These are phyloP conservation scores for Tamandua tetradactyla DNA, from an alignment of 2,797 vertebrate species.

Conservation along the genomic window DNA sequence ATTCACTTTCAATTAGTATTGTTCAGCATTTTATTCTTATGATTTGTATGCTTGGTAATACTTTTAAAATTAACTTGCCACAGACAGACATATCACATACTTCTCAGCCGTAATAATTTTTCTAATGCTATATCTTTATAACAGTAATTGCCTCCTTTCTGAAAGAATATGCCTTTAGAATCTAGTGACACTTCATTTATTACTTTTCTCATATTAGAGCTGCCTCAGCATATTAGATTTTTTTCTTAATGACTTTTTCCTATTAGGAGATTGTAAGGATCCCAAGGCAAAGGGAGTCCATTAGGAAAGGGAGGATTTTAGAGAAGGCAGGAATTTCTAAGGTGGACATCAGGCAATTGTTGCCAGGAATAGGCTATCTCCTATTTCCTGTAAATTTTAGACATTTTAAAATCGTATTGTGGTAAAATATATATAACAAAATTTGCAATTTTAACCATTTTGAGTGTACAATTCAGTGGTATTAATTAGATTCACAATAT, in stretches of 20 bases:
- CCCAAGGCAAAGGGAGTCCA: conserved; percentile 51
- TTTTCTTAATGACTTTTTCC: conserved; percentile 71
- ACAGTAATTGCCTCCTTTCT: conserved; percentile 75
- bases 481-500: too few relatives aligned
- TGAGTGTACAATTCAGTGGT: too few relatives aligned
- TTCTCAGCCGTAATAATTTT: conserved; percentile 59
- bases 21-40: conserved; percentile 71
- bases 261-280: conserved; percentile 63
- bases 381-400: background rate
- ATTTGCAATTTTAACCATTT: too few relatives aligned
- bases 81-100: conserved; percentile 65
- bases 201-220: conserved; percentile 72
- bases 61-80: conserved; percentile 79
- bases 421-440: too few relatives aligned
- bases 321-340: background rate
- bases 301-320: conserved; percentile 43
- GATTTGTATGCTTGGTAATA: conserved; percentile 76
- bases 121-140: conserved; percentile 68
- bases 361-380: background rate
- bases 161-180: conserved; percentile 67
- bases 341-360: background rate
- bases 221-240: conserved; percentile 68
- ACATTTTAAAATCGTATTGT: too few relatives aligned
- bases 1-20: conserved; percentile 68
- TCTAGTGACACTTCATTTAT: conserved; percentile 74